Percentiles rank a stretch among this genome's conserved stretches.
Conservation (phyloP, 2,113 vertebrate genomes). For the Cervus canadensis region DNA sequence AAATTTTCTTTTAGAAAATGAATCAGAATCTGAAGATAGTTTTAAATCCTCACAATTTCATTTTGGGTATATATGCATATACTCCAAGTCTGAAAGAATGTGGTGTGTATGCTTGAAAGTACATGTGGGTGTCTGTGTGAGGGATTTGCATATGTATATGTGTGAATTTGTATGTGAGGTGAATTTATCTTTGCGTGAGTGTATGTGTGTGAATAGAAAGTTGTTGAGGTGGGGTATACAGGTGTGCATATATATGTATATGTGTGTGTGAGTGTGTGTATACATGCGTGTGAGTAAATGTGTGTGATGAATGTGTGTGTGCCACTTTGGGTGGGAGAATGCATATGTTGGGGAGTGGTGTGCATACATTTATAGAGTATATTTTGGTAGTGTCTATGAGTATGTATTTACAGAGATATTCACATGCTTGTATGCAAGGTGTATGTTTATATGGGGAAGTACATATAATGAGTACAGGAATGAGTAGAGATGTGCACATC, state of each 20-base stretch:
- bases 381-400: neutral
- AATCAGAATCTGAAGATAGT: neutral
- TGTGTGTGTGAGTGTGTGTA: neutral
- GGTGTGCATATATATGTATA: neutral
- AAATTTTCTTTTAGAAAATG: neutral
- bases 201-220: neutral
- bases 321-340: neutral
- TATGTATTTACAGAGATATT: neutral
- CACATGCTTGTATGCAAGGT: neutral
- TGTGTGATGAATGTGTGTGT: neutral
- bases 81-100: neutral
- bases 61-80: neutral
- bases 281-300: neutral
- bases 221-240: neutral
- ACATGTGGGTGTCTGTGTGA: accelerated
- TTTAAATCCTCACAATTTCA: neutral
- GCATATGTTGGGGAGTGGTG: neutral
- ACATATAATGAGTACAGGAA: neutral
- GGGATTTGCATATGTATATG: neutral
- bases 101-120: neutral
- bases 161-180: neutral
- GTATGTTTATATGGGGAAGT: neutral
- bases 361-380: neutral
- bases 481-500: neutral
- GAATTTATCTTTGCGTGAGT: neutral